Evolutionary conservation across 2,888 invertebrate genomes (phyloP).

Genomic region (Cerceris ruficornis): DNA sequence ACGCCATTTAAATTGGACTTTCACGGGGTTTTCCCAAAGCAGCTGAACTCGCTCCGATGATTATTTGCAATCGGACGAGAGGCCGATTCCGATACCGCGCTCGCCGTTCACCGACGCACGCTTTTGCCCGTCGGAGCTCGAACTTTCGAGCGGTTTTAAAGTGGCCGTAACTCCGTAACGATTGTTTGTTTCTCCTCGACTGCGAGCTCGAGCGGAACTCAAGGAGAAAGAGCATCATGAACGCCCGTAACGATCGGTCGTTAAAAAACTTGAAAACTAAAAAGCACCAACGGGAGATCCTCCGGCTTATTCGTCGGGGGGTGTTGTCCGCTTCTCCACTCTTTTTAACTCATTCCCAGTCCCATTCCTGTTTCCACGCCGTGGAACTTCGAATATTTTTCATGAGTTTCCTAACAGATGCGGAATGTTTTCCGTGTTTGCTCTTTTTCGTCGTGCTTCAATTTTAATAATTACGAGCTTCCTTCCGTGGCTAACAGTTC

Average conservation of each 20-base stretch:
- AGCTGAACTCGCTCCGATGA: no score
- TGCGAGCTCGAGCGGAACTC: not conserved
- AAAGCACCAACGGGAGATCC: not conserved
- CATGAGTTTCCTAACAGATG: no score
- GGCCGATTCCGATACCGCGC: no score
- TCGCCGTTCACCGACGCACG: not conserved
- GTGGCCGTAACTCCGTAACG: not conserved
- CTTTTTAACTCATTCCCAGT: no score
- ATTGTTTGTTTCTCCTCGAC: not conserved
- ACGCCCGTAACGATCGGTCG: slow-evolving; percentile 28
- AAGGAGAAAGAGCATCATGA: slow-evolving; percentile 4
- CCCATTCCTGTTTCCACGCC: not conserved
- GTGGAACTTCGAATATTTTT: not conserved
- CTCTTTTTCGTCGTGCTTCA: no score
- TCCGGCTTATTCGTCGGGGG: not conserved
- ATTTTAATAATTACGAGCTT: no score
- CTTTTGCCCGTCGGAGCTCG: not conserved
- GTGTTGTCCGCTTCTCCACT: not conserved
- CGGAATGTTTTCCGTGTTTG: no score
- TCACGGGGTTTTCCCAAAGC: no score
- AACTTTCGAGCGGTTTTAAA: not conserved
- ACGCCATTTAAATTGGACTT: no score
- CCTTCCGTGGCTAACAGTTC: no score
- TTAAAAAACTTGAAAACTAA: slow-evolving; percentile 26
- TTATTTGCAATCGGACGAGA: no score